A percentile compares a stretch with the other conserved stretches of the same genome.
Evolutionary conservation across 2,113 vertebrate genomes (phyloP).

Genomic region (Peromyscus maniculatus): DNA sequence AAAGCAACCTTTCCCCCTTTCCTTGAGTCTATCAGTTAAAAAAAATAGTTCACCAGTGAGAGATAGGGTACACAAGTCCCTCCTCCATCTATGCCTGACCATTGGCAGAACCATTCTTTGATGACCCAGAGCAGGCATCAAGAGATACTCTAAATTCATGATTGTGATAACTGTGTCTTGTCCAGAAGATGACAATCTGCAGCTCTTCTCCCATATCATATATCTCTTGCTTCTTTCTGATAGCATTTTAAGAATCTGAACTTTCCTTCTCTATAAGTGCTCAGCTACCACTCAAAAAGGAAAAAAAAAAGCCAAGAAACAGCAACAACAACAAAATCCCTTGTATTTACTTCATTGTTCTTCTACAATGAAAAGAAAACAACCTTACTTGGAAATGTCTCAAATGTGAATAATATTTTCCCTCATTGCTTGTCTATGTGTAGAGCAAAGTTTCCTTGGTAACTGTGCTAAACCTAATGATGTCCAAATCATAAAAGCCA

Average conservation of each 20-base stretch:
- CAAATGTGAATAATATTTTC: slow-evolving; percentile 36
- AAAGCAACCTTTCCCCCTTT: not conserved
- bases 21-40: not conserved
- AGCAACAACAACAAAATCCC: not conserved
- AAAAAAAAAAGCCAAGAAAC: not conserved
- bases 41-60: not conserved
- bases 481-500: slow-evolving; percentile 46
- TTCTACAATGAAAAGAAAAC: slow-evolving; percentile 54
- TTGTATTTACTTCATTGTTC: not conserved
- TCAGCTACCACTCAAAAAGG: slow-evolving; percentile 20
- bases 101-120: not conserved
- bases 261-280: slow-evolving; percentile 5
- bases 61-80: not conserved
- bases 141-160: not conserved
- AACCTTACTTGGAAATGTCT: slow-evolving; percentile 34
- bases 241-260: not conserved
- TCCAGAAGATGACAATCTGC: not conserved
- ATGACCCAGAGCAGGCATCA: not conserved
- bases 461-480: slow-evolving; percentile 43
- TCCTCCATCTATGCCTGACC: not conserved
- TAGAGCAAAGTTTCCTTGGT: slow-evolving; percentile 45
- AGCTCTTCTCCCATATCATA: not conserved
- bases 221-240: not conserved
- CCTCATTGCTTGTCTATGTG: not conserved
- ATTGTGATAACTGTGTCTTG: not conserved